Base-by-base conservation (phyloP, 2,113 vertebrate genomes). In the Vicugna pacos region DNA sequence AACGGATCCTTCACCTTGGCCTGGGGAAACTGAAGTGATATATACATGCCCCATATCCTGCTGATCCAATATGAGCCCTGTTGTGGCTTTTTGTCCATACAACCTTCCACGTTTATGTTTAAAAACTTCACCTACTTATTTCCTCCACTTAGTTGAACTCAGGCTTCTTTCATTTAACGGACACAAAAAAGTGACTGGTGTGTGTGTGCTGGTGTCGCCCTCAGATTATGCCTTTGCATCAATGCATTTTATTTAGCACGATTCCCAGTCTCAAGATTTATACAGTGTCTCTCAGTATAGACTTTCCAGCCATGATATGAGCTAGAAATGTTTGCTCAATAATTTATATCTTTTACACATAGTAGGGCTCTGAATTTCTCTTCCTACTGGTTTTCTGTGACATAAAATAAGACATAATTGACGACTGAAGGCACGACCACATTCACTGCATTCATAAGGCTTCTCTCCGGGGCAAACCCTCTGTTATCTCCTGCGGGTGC, bases 401-500 rank as follows among this genome's bases (percentile, higher is more conserved):
- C 89, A 80, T 80, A 97, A 96, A 95, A 76, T 93, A 97, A 84
- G 46, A 97, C 17, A 0, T 84, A 97, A 91, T 91, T 97, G 70
- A 93, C 19, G 9, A 96, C 64, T 1, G 92, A 75, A 76, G 93
- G 93, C 26, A 80, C 26, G 11, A 50, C 76, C 50, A 89, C 9
- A 77, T 24, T 97, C 92, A 84, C 52, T n/a, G 62, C 22, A 81
- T 52, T 92, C 69, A 42, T 80, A 58, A 56, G 52, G 76, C 56
- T 84, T 96, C 81, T 87, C 32, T 82, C 81, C 72, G 42, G 93
- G 76, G 90, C 20, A 84, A 64, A 84, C 54, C 48, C 91, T 92
- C 76, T 35, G 7, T 35, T 52, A 10, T 56, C 76, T 79, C 30
- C 93, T 5, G 30, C 64, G 8, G 52, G 67, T 2, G 6, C 58